phyloP scores from a whole-genome alignment of 1,140 invertebrate species.

The Papilio polytes region DNA sequence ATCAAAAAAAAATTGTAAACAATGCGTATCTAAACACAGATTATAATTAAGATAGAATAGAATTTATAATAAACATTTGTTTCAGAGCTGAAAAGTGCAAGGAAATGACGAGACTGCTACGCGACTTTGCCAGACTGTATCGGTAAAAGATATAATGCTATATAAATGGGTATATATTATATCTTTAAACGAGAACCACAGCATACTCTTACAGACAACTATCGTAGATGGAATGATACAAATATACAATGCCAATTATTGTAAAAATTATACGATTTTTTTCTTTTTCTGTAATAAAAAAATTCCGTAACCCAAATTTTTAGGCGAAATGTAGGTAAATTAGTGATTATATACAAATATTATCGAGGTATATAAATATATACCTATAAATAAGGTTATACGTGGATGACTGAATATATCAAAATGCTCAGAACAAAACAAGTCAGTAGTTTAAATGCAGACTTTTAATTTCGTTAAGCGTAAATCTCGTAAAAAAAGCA shows the following conservation, averaged over 20 bases:
- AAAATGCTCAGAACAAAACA: constrained; percentile 23
- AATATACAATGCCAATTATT: neutral
- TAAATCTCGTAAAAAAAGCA: neutral
- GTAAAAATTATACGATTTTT: neutral
- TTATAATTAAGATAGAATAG: too few species aligned
- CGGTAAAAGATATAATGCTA: constrained; percentile 51
- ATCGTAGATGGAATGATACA: neutral
- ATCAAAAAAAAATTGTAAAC: too few species aligned
- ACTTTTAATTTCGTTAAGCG: neutral
- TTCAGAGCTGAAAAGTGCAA: constrained; percentile 72
- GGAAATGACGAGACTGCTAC: constrained; percentile 67
- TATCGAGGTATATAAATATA: neutral
- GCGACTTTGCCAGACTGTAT: constrained; percentile 73
- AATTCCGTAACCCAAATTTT: neutral
- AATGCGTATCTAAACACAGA: too few species aligned
- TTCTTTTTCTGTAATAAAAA: neutral
- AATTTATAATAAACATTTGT: constrained; percentile 34
- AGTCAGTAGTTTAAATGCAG: constrained; percentile 1
- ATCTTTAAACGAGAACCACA: neutral
- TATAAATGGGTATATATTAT: neutral
- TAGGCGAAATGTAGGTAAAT: neutral
- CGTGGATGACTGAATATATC: constrained; percentile 17
- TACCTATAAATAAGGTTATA: neutral
- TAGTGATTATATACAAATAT: neutral
- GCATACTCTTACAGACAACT: neutral